Base-by-base conservation (phyloP, 1,140 invertebrate species). In the Eriosoma lanigerum region DNA sequence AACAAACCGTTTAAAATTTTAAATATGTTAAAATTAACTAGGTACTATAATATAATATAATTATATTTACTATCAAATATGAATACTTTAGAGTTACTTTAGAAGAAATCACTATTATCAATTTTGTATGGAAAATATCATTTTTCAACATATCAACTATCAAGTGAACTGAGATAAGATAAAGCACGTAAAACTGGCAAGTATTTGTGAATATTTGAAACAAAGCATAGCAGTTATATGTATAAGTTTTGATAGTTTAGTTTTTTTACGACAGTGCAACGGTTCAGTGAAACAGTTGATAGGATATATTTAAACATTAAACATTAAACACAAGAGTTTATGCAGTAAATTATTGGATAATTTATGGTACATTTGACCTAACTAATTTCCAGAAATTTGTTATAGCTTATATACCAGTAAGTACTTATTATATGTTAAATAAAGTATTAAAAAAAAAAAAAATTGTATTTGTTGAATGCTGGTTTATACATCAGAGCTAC, bases 171-270 rank as follows among this genome's bases (percentile, higher is more conserved):
- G 17, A 17, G 17, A 48, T 10, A 19, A 29, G 68, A 70, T 70
- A 52, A n/a, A 13, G 17, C 68, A 70, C 68, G 68, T 70, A 70
- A 52, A 9, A 29, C 50, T 50, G n/a, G 46, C 8, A 50, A 50
- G 24, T 26, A 70, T 29, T 70, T 50, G 6, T 50, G 46, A 70
- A 50, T 50, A 68, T 29, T 29, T 70, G 6, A 70, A 68, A 68
- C 64, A 68, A 66, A 68, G 38, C 21, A 21, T 21, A 0, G 15
- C 15, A 52, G 46, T 50, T 50, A 38, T 38, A 29, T 26, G 17
- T 50, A 8, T 50, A 17, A n/a, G 62, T 38, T 46, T 24, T 50
- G 12, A 8, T 6, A 70, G 21, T 70, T 68, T 2, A 2, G 17
- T 19, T 46, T 68, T 46, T 64, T 64, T 68, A 46, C n/a, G n/a